phyloP scores from a whole-genome alignment of 2,797 vertebrate genomes.

The Myotis planiceps region DNA sequence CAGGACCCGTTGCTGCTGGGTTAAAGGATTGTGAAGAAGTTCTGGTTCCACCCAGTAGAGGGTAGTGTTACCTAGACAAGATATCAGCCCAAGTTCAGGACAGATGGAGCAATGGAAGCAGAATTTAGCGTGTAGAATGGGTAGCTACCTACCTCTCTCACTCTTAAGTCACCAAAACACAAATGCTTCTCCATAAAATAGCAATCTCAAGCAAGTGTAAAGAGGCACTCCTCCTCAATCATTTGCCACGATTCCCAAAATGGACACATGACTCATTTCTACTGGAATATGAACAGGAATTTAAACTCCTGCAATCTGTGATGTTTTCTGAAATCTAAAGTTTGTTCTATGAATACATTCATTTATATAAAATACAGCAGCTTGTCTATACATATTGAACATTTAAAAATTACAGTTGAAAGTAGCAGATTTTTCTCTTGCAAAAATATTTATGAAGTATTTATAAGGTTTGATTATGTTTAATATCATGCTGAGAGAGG shows the following conservation, averaged over 20 bases:
- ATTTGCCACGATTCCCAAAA: slow-evolving; percentile 76
- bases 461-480: slow-evolving; percentile 77
- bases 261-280: slow-evolving; percentile 78
- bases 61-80: slow-evolving; percentile 73
- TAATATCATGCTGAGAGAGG: slow-evolving; percentile 69
- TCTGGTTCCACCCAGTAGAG: slow-evolving; percentile 63
- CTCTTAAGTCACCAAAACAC: slow-evolving; percentile 72
- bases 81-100: background rate
- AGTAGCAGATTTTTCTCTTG: slow-evolving; percentile 73
- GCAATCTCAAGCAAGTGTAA: slow-evolving; percentile 71
- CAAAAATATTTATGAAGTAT: slow-evolving; percentile 80
- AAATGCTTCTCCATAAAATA: slow-evolving; percentile 78
- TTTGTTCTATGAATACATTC: slow-evolving; percentile 82
- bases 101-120: slow-evolving; percentile 64
- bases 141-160: slow-evolving; percentile 59
- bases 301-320: slow-evolving; percentile 80
- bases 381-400: slow-evolving; percentile 84
- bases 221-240: slow-evolving; percentile 71
- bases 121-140: slow-evolving; percentile 38
- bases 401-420: slow-evolving; percentile 82
- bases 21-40: background rate
- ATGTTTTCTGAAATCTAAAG: slow-evolving; percentile 81
- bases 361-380: slow-evolving; percentile 84
- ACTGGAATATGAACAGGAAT: slow-evolving; percentile 78
- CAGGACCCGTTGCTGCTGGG: too few relatives aligned